Base-by-base conservation (phyloP, 2,113 vertebrate genomes). In the Melospiza georgiana region DNA sequence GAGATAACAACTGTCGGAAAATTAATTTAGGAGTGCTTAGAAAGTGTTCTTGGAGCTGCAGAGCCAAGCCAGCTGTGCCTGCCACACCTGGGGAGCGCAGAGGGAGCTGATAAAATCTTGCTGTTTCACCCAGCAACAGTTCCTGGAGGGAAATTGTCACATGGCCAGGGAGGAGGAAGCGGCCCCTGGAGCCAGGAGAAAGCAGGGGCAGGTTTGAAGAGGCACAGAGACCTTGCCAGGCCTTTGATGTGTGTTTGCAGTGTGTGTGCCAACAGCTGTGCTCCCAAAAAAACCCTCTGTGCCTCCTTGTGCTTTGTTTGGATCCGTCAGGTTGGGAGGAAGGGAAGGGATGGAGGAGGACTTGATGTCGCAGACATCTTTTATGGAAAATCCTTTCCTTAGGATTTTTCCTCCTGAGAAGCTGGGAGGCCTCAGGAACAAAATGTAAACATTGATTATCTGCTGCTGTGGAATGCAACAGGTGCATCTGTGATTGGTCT, bases 71-170 rank as follows among this genome's bases (percentile, higher is more conserved):
- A 80, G 73, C 86, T 71, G 79, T 19, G 78, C 57, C 79, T 55
- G 86, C 90, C 93, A 6, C 92, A 94, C 86, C 91, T 83, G 91
- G 82, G 79, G 7, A 51, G 87, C 0, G 0, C 30, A 43, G 76
- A 4, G 46, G 30, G 89, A 89, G 30, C 68, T 43, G 96, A 94
- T 88, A 88, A 90, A 11, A 93, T 92, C 92, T 77, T 17, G 55
- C 73, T 86, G 72, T 43, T 90, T 93, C 95, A 90, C 83, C 91
- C 89, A 90, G 73, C 35, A 95, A 90, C 68, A 51, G 46, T 11
- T 80, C 91, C 92, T 84, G 37, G 51, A 81, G 88, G 76, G 37
- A 35, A 86, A 63, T 17, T 90, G 85, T 94, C 88, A 81, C 44
- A 21, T 0, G 1, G 85, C 83, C 95, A 96, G 87, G 71, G 59